Evolutionary conservation across 2,797 vertebrate genomes (phyloP).

Genomic region (Myotis daubentonii): DNA sequence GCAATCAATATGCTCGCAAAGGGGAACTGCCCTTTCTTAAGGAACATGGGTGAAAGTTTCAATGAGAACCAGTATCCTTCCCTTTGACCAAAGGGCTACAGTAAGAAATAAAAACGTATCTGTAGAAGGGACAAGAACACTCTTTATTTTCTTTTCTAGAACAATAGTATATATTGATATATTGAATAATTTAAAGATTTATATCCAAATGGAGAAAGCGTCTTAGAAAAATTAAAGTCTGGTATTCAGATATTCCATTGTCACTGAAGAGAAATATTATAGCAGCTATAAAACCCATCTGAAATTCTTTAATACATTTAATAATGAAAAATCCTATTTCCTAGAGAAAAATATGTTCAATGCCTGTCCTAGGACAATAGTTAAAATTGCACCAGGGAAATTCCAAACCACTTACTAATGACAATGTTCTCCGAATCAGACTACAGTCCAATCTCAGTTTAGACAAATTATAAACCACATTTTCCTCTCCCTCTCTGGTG

Average conservation of each 20-base stretch:
- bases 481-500: neutral
- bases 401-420: conserved; percentile 28
- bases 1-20: conserved; percentile 37
- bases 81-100: conserved; percentile 6
- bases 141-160: neutral
- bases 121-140: neutral
- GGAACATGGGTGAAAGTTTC: neutral
- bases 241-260: neutral
- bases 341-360: conserved; percentile 19
- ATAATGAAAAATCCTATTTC: conserved; percentile 48
- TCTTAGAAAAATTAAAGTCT: neutral
- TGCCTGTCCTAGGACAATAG: neutral
- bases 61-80: conserved; percentile 6
- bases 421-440: conserved; percentile 29
- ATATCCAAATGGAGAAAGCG: neutral
- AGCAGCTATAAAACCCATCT: neutral
- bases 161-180: neutral
- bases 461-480: conserved; percentile 37
- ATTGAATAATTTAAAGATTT: neutral
- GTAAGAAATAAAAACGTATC: conserved; percentile 7
- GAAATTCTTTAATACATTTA: conserved; percentile 52
- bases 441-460: conserved; percentile 6
- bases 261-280: conserved; percentile 39
- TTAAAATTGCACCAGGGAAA: neutral
- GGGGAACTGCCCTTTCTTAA: conserved; percentile 1